phyloP scores from a whole-genome alignment of 2,797 vertebrate species.

The Pseudochirops corinnae region DNA sequence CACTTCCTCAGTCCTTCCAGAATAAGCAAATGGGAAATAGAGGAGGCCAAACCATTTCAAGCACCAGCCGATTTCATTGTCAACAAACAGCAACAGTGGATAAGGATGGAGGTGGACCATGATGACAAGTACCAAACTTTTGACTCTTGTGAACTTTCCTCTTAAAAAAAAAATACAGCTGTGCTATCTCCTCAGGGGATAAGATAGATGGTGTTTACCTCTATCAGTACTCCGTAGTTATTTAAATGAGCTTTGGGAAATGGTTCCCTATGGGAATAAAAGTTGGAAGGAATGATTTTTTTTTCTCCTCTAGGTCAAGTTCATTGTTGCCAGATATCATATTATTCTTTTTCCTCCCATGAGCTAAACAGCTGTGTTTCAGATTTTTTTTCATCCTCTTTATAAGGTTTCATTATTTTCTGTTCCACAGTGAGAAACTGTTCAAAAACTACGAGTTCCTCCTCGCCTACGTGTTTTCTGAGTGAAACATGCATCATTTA shows the following conservation, averaged over 20 bases:
- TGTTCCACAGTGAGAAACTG: conserved; percentile 8
- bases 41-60: background rate
- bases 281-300: conserved; percentile 43
- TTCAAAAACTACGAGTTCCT: background rate
- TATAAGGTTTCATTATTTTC: conserved; percentile 22
- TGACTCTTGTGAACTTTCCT: background rate
- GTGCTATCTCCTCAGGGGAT: background rate
- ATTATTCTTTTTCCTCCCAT: conserved; percentile 1
- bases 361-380: conserved; percentile 28
- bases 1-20: background rate
- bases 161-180: background rate
- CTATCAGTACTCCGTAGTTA: conserved; percentile 17
- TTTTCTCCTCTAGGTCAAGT: conserved; percentile 33
- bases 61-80: background rate
- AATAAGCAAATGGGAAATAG: background rate
- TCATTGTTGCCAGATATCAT: conserved; percentile 52
- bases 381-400: conserved; percentile 45
- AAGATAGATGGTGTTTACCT: conserved; percentile 24
- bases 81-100: background rate
- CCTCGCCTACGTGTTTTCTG: background rate
- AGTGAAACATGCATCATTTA: conserved; percentile 24
- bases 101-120: background rate
- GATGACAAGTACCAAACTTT: background rate
- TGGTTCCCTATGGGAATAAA: conserved; percentile 28
- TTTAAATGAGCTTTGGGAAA: conserved; percentile 52